phyloP scores from a whole-genome alignment of 2,113 vertebrate genomes.

The Myotis brandtii region DNA sequence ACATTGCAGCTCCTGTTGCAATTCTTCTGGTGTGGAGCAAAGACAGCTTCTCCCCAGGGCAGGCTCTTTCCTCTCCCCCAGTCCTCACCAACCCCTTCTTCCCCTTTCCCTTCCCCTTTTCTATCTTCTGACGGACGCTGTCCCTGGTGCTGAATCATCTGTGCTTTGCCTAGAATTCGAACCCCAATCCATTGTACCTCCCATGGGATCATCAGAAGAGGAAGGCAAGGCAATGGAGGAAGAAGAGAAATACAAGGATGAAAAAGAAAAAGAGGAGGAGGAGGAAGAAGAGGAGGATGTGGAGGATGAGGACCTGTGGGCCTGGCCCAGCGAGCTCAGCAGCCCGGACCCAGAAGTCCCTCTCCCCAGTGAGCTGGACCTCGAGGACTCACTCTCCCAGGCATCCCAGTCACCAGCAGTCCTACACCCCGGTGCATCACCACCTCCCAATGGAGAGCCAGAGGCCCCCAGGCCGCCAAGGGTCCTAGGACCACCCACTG shows the following conservation, averaged over 20 bases:
- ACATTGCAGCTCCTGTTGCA: neutral
- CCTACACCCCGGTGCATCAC: neutral
- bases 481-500: conserved; percentile 57
- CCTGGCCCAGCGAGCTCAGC: conserved; percentile 64
- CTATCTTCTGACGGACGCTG: neutral
- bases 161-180: conserved; percentile 71
- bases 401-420: neutral
- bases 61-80: neutral
- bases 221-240: conserved; percentile 34
- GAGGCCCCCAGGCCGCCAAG: conserved; percentile 76
- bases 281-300: conserved; percentile 53
- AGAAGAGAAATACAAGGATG: conserved; percentile 33
- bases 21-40: neutral
- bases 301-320: conserved; percentile 65
- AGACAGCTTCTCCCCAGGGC: neutral
- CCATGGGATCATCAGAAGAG: conserved; percentile 59
- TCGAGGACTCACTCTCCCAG: conserved; percentile 40
- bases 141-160: conserved; percentile 78
- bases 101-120: neutral
- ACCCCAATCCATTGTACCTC: conserved; percentile 53
- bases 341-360: neutral
- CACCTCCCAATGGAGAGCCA: conserved; percentile 68
- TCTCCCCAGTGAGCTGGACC: neutral
- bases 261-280: conserved; percentile 29
- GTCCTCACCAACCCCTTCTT: neutral